A percentile compares a stretch with the other conserved stretches of the same genome.
Conservation (phyloP, 1,140 invertebrate species). For the Homarus americanus region DNA sequence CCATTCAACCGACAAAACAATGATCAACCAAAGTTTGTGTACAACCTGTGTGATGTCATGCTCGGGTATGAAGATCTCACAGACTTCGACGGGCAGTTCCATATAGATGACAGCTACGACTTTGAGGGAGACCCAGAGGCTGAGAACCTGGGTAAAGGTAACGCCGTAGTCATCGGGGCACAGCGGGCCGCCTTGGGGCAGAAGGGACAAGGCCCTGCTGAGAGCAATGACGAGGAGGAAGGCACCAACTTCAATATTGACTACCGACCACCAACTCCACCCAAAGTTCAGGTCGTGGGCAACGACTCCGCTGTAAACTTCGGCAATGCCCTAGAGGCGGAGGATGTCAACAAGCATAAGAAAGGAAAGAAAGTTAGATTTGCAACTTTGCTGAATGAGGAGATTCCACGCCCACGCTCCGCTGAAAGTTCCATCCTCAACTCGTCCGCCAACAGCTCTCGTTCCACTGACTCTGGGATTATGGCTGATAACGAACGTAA, state of each 20-base stretch:
- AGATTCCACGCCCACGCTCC: constrained; percentile 28
- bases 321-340: constrained; percentile 46
- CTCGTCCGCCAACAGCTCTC: constrained; percentile 52
- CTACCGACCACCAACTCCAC: constrained; percentile 62
- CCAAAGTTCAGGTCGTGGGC: constrained; percentile 35
- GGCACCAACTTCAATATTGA: background rate
- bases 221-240: constrained; percentile 5
- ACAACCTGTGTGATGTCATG: constrained; percentile 68
- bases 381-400: constrained; percentile 48
- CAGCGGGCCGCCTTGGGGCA: constrained; percentile 61
- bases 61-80: constrained; percentile 69
- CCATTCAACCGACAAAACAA: constrained; percentile 34
- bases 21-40: constrained; percentile 59
- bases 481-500: constrained; percentile 48
- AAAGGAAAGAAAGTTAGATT: constrained; percentile 69
- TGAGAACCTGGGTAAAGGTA: constrained; percentile 8
- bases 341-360: constrained; percentile 19
- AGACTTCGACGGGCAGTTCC: constrained; percentile 72
- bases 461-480: constrained; percentile 60
- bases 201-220: background rate
- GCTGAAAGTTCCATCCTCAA: constrained; percentile 34
- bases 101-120: constrained; percentile 67
- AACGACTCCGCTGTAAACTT: constrained; percentile 56
- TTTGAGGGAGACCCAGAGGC: constrained; percentile 48
- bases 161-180: constrained; percentile 62